Conservation (phyloP, 2,888 invertebrate genomes). For the Macrophya alboannulata region DNA sequence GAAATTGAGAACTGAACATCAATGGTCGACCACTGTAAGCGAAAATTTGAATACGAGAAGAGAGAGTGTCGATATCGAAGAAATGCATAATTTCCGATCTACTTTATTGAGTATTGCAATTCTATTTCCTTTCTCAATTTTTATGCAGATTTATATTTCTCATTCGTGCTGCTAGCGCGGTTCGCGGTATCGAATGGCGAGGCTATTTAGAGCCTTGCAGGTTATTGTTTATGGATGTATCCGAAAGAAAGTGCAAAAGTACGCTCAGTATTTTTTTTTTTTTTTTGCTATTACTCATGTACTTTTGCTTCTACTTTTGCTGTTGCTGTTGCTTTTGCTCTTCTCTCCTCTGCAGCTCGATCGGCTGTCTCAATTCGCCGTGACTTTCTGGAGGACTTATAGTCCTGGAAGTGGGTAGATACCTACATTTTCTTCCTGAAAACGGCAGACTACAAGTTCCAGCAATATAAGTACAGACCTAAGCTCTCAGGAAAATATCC, state of each 20-base stretch:
- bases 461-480: constrained; percentile 37
- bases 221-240: not conserved
- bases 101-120: not conserved
- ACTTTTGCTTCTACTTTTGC: not conserved
- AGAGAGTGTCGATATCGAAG: not conserved
- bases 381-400: constrained; percentile 34
- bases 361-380: not conserved
- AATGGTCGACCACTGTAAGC: not conserved
- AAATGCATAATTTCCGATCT: not conserved
- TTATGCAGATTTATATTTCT: not conserved
- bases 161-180: too few relatives aligned
- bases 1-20: not conserved
- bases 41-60: not conserved
- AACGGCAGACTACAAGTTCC: constrained; percentile 20
- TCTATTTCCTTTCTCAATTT: not conserved
- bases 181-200: too few relatives aligned
- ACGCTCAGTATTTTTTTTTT: too few relatives aligned
- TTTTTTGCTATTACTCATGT: not conserved
- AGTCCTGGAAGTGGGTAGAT: not conserved
- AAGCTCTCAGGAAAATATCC: constrained; percentile 48
- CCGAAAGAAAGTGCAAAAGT: not conserved
- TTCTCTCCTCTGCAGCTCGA: not conserved
- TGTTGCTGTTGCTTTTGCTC: not conserved
- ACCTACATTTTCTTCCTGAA: constrained; percentile 7
- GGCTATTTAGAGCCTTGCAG: not conserved